Evolutionary conservation across 2,888 invertebrate species (phyloP), one percentile per base, ranked within the genome.

Genomic region (Sipha maydis): DNA sequence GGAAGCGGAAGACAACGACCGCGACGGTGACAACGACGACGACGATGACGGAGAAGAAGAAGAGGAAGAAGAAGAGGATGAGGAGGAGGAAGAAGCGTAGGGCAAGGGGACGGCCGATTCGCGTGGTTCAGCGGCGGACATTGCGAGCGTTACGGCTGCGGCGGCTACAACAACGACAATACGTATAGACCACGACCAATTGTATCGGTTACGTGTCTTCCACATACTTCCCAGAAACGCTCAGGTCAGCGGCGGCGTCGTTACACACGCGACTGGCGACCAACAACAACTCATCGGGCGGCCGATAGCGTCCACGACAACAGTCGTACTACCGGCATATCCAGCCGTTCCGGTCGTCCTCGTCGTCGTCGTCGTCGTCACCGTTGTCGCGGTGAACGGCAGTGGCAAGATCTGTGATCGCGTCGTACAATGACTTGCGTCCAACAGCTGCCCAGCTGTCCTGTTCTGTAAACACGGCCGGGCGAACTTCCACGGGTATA

Each of bases 141-240:
- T 88, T 21, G 86, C 79, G 80, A 79, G 79, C 86, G 80, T 88
- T 71, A 88, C 75, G 86, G 86, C 86, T 88, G 86, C 80, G 80
- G 86, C 86, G 80, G 61, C 86, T 88, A 80, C 86, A 75, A 88
- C 73, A 80, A 88, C 86, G 80, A 88, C 80, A 75, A 88, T 80
- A 88, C 86, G 86, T 88, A 88, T 75, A 88, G 86, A 88, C 86
- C 86, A 86, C 86, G 86, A 86, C 86, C 86, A 88, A 88, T 88
- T 88, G 80, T 88, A 88, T 88, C 86, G 86, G 86, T 86, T 86
- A 86, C 86, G 86, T 88, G 86, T 88, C 86, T 88, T 88, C 86
- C 86, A 88, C 86, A 88, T 88, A 88, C 86, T 88, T 88, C 86
- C 73, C 86, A 75, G 80, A 41, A 80, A 80, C 86, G 80, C 75